Base-by-base conservation (phyloP, 2,797 vertebrate species). In the Glossophaga mutica region DNA sequence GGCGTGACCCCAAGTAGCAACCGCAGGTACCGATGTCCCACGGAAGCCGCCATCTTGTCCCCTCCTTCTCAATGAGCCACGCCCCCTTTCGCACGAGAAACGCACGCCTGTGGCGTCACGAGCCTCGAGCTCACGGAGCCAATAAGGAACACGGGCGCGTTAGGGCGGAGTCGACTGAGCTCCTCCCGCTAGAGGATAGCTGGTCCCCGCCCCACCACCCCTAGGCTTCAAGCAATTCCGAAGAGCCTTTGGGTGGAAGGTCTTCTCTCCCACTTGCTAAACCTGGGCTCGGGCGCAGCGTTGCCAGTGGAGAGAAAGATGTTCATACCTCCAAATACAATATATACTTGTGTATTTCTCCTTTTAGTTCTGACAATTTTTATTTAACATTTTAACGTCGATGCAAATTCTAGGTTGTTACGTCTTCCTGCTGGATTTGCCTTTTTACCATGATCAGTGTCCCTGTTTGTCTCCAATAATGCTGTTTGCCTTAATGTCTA, bases 1-100 rank as follows among this genome's bases (percentile, higher is more conserved):
- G 70, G 5, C 4, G 24, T 62, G 7, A 37, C 59, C 16, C 39
- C 57, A 4, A 71, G 46, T 7, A 94, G 85, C 6, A 76, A 34
- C n/a, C 88, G 14, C 26, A 73, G 1, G 42, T 1, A 14, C 2
- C 21, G 0, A 6, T 0, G 34, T 3, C 68, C 48, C 26, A 93
- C 9, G 52, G 96, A 85, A 94, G 92, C 95, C 96, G 98, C 98
- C 98, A 98, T 98, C 93, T 98, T 98, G 29, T 14, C 14, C 39
- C 93, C 65, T 34, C 89, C 79, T 42, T 19, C 81, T 81, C 59
- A 3, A 55, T 5, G 44, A 0, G 57, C 55, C 93, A 84, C 87
- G 87, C 94, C 96, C 48, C 68, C 44, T 44, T 34, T 42, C 34
- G 29, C 37, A 42, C n/a, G 26, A 79, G 21, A 0, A 68, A 34